Evolutionary conservation across 1,140 invertebrate genomes (phyloP).

Genomic region (Drosophila teissieri): DNA sequence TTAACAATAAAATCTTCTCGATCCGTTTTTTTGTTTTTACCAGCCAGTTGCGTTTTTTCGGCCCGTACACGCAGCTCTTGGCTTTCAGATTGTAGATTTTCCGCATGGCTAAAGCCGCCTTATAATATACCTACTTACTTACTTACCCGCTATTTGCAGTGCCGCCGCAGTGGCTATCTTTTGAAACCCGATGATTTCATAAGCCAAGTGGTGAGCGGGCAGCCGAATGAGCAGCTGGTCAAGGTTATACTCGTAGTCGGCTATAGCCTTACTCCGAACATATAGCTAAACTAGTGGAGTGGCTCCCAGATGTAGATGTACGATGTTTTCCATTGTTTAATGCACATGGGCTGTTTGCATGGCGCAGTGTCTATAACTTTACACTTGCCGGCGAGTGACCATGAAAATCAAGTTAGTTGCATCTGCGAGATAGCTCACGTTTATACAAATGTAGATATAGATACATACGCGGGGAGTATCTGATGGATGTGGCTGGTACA

Average conservation of each 20-base stretch:
- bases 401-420: slow-evolving; percentile 47
- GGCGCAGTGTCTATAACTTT: slow-evolving; percentile 49
- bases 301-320: slow-evolving; percentile 37
- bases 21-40: slow-evolving; percentile 19
- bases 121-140: slow-evolving; percentile 17
- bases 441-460: no score
- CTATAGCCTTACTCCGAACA: slow-evolving; percentile 38
- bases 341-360: slow-evolving; percentile 54
- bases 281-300: slow-evolving; percentile 12
- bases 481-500: background rate
- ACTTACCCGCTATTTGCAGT: slow-evolving; percentile 29
- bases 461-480: no score
- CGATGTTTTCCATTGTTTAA: slow-evolving; percentile 61
- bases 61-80: slow-evolving; percentile 21
- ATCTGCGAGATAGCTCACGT: slow-evolving; percentile 22
- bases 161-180: slow-evolving; percentile 61
- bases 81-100: slow-evolving; percentile 64
- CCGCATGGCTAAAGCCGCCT: slow-evolving; percentile 60
- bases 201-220: slow-evolving; percentile 29
- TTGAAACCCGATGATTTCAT: slow-evolving; percentile 72
- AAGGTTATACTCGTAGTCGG: slow-evolving; percentile 52
- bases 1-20: slow-evolving; percentile 27
- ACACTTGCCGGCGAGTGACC: slow-evolving; percentile 39
- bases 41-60: slow-evolving; percentile 4
- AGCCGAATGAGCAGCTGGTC: slow-evolving; percentile 72